Conservation (phyloP, 2,113 vertebrate species). For the Pterocles orientalis region DNA sequence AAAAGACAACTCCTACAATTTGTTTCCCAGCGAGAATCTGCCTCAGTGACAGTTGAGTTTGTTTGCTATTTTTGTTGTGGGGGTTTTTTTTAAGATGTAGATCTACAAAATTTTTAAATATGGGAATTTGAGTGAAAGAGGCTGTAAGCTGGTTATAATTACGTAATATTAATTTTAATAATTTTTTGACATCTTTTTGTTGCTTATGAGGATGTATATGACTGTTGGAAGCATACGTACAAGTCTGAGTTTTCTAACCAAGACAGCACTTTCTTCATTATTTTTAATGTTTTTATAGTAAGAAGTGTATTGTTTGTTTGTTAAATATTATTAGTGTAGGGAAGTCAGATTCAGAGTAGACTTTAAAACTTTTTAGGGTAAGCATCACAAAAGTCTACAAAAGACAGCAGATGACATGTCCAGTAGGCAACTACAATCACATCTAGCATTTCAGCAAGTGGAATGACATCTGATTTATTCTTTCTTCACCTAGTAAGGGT, state of each 20-base stretch:
- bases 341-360: background rate
- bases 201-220: background rate
- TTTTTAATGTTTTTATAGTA: background rate
- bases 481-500: background rate
- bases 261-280: background rate
- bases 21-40: background rate
- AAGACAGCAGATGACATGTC: too few relatives aligned
- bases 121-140: background rate
- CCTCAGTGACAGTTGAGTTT: background rate
- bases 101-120: background rate
- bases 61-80: background rate
- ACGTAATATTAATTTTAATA: background rate
- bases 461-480: background rate
- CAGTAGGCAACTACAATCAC: background rate
- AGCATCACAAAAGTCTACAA: background rate
- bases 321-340: background rate
- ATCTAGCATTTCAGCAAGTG: background rate
- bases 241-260: background rate
- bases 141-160: background rate
- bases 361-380: background rate
- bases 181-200: background rate
- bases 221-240: background rate
- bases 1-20: background rate
- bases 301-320: background rate
- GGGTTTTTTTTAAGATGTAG: background rate